These are phyloP conservation scores for Choloepus hoffmanni DNA, from an alignment of 2,113 vertebrate genomes.

Conservation along the genomic window DNA sequence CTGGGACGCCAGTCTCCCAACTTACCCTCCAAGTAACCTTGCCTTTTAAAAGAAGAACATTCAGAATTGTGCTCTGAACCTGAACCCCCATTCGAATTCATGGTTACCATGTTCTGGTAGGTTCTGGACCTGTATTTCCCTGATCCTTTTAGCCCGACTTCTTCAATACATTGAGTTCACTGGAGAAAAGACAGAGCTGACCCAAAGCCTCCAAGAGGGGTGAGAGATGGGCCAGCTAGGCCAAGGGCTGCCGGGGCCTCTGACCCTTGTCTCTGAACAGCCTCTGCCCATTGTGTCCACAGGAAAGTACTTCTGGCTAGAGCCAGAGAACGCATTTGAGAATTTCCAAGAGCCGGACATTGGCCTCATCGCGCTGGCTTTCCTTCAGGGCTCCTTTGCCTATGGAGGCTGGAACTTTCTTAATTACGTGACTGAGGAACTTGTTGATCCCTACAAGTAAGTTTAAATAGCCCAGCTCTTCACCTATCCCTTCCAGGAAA, in stretches of 20 bases:
- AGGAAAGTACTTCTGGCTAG: conserved; percentile 96
- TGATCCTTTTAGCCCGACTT: not conserved
- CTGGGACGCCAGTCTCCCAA: not conserved
- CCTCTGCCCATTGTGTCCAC: conserved; percentile 23
- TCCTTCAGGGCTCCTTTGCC: conserved; percentile 95
- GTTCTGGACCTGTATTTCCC: not conserved
- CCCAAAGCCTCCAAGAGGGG: not conserved
- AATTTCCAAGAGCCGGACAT: conserved; percentile 93
- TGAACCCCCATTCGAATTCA: not conserved
- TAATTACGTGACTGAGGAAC: conserved; percentile 96
- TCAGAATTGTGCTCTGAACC: conserved; percentile 44
- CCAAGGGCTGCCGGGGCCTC: not conserved
- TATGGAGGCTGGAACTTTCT: conserved; percentile 98
- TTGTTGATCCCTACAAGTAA: conserved; percentile 95
- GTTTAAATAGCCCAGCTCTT: conserved; percentile 51
- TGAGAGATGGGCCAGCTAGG: no score
- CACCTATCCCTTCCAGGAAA: not conserved
- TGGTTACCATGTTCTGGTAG: not conserved
- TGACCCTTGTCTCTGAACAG: not conserved
- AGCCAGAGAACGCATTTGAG: conserved; percentile 93
- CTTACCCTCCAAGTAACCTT: not conserved
- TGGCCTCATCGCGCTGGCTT: conserved; percentile 93
- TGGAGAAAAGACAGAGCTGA: not conserved
- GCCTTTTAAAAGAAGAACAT: conserved; percentile 15
- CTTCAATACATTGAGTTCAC: not conserved